A percentile compares a stretch with the other conserved stretches of the same genome.
phyloP scores from a whole-genome alignment of 1,140 invertebrate species.

The Dreissena polymorpha region DNA sequence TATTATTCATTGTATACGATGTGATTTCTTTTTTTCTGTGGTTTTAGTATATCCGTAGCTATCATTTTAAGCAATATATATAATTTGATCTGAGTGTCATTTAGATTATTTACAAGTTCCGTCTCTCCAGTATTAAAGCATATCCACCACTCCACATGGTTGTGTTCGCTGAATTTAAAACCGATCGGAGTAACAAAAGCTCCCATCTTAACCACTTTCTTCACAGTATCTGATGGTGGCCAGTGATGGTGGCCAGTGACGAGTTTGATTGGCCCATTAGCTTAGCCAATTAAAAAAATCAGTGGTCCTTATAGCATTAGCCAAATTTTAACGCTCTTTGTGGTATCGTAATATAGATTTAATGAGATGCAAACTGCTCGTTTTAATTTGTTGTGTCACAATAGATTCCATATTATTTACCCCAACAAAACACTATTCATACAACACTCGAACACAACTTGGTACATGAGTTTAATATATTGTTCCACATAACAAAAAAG shows the following conservation, averaged over 20 bases:
- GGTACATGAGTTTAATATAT: no score
- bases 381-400: no score
- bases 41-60: neutral
- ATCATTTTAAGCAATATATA: neutral
- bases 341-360: no score
- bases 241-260: no score
- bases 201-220: neutral
- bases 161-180: neutral
- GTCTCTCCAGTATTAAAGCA: slow-evolving; percentile 3
- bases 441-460: no score
- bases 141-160: slow-evolving; percentile 9
- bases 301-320: no score
- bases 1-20: slow-evolving; percentile 12
- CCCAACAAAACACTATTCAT: no score
- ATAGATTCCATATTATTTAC: no score
- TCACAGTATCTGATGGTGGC: neutral
- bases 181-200: slow-evolving; percentile 10
- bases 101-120: neutral
- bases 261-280: neutral
- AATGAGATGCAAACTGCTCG: no score
- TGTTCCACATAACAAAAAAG: no score
- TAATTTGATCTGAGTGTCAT: slow-evolving; percentile 6
- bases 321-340: no score
- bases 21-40: slow-evolving; percentile 1
- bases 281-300: no score